These are phyloP conservation scores for Drosophila ananassae DNA, from an alignment of 1,140 invertebrate species.

Conservation along the genomic window DNA sequence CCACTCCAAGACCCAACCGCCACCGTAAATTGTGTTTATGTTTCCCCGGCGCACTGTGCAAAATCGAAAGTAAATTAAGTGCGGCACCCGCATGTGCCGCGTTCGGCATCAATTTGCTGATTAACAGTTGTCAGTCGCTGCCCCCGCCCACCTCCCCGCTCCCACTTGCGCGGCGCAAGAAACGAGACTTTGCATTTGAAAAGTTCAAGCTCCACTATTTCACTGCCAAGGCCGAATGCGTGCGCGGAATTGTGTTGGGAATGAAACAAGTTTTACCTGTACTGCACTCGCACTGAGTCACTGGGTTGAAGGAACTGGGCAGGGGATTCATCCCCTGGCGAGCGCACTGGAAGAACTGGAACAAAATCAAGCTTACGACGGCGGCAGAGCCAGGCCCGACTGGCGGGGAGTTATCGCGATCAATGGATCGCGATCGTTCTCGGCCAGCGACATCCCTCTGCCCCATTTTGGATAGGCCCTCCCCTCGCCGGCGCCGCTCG, in stretches of 20 bases:
- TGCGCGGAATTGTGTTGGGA: constrained; percentile 15
- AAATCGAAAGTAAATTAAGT: constrained; percentile 67
- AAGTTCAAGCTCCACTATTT: constrained; percentile 33
- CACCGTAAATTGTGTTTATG: constrained; percentile 15
- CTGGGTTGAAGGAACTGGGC: constrained; percentile 55
- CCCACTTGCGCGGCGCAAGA: too few relatives aligned
- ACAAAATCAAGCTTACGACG: constrained; percentile 42
- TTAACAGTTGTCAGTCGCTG: constrained; percentile 35
- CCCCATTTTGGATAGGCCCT: constrained; percentile 37
- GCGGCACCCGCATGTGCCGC: constrained; percentile 55
- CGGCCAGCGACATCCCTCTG: constrained; percentile 16
- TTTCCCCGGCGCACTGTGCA: constrained; percentile 15
- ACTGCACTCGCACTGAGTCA: constrained; percentile 49
- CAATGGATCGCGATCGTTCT: constrained; percentile 39
- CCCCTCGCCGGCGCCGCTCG: too few relatives aligned
- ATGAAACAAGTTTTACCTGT: constrained; percentile 59
- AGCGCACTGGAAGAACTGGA: constrained; percentile 1
- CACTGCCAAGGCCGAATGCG: constrained; percentile 45
- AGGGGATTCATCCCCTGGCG: constrained; percentile 22
- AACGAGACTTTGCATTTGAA: too few relatives aligned
- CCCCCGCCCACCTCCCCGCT: background rate
- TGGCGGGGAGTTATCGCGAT: constrained; percentile 20
- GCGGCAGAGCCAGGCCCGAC: constrained; percentile 14
- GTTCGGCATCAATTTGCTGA: constrained; percentile 51
- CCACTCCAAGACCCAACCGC: too few relatives aligned